phyloP scores from a whole-genome alignment of 2,888 invertebrate species.

The Parnassius apollo region DNA sequence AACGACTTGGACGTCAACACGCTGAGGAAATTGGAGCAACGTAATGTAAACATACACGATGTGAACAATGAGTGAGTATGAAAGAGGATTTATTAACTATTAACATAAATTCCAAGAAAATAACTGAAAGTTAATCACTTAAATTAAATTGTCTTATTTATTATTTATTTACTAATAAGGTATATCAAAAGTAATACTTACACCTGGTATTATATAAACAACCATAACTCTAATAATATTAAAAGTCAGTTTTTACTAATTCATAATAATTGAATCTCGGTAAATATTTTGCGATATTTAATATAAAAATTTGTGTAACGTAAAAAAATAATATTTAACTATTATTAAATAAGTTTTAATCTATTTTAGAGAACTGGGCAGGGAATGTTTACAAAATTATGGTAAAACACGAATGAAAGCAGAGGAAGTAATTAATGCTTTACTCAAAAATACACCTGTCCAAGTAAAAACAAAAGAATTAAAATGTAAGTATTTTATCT shows the following conservation, averaged over 20 bases:
- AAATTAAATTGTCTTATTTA: neutral
- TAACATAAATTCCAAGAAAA: neutral
- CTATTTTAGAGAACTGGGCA: conserved; percentile 22
- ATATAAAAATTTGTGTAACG: too few relatives aligned
- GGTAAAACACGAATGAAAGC: neutral
- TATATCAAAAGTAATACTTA: too few relatives aligned
- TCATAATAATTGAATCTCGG: too few relatives aligned
- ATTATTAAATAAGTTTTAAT: neutral
- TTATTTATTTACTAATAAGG: too few relatives aligned
- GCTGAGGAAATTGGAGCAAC: conserved; percentile 56
- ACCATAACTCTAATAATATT: too few relatives aligned
- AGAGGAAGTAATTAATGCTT: neutral
- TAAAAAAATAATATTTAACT: neutral
- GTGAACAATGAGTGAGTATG: conserved; percentile 61
- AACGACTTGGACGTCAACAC: conserved; percentile 60
- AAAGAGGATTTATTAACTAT: neutral
- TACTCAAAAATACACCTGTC: conserved; percentile 11
- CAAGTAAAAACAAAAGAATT: conserved; percentile 6
- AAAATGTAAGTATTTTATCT: conserved; percentile 17
- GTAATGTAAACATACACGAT: conserved; percentile 62
- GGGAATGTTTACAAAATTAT: conserved; percentile 10
- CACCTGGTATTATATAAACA: too few relatives aligned
- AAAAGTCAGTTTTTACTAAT: too few relatives aligned
- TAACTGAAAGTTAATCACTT: neutral
- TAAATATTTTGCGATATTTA: too few relatives aligned